Evolutionary conservation across 2,113 vertebrate genomes (phyloP), one percentile per base, ranked within the genome.

Genomic region (Nicator chloris): DNA sequence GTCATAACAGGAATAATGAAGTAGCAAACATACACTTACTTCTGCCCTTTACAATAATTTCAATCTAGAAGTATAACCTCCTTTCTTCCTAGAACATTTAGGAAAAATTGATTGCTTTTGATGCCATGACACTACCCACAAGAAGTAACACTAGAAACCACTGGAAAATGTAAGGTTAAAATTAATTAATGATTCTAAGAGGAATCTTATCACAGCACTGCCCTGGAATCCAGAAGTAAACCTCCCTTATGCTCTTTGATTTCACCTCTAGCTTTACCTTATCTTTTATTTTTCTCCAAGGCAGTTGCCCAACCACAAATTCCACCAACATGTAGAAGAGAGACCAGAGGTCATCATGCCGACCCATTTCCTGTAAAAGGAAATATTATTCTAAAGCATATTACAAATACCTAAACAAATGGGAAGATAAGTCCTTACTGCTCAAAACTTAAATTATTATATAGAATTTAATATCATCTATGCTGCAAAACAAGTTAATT

Each of bases 281-380:
- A 96, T 99, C 99, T 96, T 99, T 99, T 97, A 99, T 99, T 98
- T 99, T 99, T 96, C 99, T 99, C 99, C 99, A 99, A n/a, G 99
- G 99, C 91, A 99, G 93, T 88, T 99, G 99, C 50, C 99, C 99
- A 75, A 99, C 98, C 73, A 99, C 98, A 97, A 99, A 99, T 94
- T 99, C 99, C 92, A 99, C 99, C 97, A 99, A 97, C 99, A 99
- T 99, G 97, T 99, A 99, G 98, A 99, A 99, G 44, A 99, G 98
- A 93, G 99, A 99, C 99, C 99, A 99, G 77, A 99, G 98, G 95
- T 99, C 99, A 92, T 99, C 99, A 66, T 99, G 99, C 42, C 99
- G 98, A 86, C 99, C 99, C 99, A 99, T 99, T 97, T 99, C 99
- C 99, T 99, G 98, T 73, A 76, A 96, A 96, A 96, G 88, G 70